These are phyloP conservation scores for Sarotherodon lohbergeri DNA, from an alignment of 2,113 vertebrate genomes.

Conservation along the genomic window DNA sequence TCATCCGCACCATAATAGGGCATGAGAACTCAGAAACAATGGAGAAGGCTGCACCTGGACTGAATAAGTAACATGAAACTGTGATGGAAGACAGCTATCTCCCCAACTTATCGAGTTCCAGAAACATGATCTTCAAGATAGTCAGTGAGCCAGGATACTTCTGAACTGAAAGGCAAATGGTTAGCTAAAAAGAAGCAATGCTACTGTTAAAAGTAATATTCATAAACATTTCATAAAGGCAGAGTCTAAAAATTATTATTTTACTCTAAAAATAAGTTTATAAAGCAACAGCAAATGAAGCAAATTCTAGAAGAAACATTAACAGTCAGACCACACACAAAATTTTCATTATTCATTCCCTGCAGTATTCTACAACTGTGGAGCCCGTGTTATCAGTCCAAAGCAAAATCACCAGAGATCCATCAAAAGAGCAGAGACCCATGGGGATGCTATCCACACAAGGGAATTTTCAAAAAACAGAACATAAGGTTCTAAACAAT, in stretches of 20 bases:
- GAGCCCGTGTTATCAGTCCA: background rate
- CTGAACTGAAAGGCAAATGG: background rate
- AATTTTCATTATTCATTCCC: background rate
- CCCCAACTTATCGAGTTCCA: background rate
- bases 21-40: background rate
- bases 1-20: background rate
- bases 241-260: background rate
- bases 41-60: background rate
- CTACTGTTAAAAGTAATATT: background rate
- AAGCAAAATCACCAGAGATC: background rate
- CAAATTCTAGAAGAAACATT: background rate
- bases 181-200: background rate
- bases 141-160: background rate
- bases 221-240: background rate
- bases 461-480: background rate
- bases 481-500: background rate
- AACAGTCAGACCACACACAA: background rate
- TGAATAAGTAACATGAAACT: constrained; percentile 34
- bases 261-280: accelerated
- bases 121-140: constrained; percentile 16
- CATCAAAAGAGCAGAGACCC: background rate
- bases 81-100: background rate
- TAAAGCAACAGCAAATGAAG: background rate
- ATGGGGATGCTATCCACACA: background rate
- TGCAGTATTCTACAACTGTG: background rate